Base-by-base conservation (phyloP, 2,113 vertebrate species). In the Cyprinodon brontotheroides region DNA sequence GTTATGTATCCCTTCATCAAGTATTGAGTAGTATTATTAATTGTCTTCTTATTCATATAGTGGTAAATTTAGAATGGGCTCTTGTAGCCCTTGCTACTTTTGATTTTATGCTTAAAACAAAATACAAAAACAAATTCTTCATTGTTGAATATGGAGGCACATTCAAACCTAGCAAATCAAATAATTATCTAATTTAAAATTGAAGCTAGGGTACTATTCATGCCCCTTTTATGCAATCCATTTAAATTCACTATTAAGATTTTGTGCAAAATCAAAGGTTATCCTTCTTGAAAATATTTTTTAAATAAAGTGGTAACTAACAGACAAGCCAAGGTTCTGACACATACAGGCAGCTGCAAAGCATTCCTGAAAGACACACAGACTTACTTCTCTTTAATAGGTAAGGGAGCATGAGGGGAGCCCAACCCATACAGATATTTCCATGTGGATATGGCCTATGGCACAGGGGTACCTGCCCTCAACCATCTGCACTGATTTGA, bases 401-500 rank as follows among this genome's bases (percentile, higher is more conserved):
- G 83, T 81, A 85, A 75, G 82, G 82, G 83, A 85, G 87, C 65
- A 75, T 80, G 62, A 64, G 83, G 91, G 90, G 87, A 89, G 87
- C 77, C 78, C 81, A 89, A 87, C 84, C 79, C 66, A 75, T 87
- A 86, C 80, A 87, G 80, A 93, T 85, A 94, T 93, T 91, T 94
- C 92, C 93, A 89, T 72, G 83, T 86, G 94, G 92, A 93, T 86
- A 70, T 69, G 81, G 85, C 92, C 91, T 91, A 70, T 85, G 89
- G 88, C 90, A 92, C 89, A 43, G 68, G 81, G 89, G 89, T 89
- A 89, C 86, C 85, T 89, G 92, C 88, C 90, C 92, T 89, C 82
- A 88, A 88, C 88, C 89, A 91, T 91, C 91, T 92, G 90, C 66
- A 62, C 83, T 91, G 89, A 93, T 92, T 93, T 94, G 93, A 94